These are phyloP conservation scores for Hydriomena furcata DNA, from an alignment of 2,888 invertebrate genomes.

Conservation along the genomic window DNA sequence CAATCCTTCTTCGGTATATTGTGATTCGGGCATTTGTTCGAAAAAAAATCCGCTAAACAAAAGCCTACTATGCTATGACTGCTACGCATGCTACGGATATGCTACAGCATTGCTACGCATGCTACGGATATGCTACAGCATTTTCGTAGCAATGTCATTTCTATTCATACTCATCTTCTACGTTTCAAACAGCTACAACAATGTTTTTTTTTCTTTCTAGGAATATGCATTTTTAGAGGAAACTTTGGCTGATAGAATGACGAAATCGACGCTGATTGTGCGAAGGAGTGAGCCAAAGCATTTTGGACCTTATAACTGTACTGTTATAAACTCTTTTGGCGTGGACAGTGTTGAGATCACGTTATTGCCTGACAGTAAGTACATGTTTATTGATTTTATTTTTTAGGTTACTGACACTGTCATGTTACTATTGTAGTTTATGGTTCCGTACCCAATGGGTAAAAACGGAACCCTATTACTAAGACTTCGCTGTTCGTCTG, in stretches of 20 bases:
- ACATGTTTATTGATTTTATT: too few species aligned
- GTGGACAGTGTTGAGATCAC: constrained; percentile 92
- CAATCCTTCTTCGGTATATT: too few species aligned
- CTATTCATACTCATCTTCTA: not conserved
- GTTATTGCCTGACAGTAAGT: constrained; percentile 94
- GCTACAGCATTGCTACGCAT: not conserved
- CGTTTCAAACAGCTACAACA: constrained; percentile 12
- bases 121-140: too few species aligned
- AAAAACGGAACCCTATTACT: too few species aligned
- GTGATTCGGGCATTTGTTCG: too few species aligned
- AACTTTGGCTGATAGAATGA: constrained; percentile 88
- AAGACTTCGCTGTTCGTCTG: too few species aligned
- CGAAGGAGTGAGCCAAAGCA: constrained; percentile 91
- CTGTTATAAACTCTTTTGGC: constrained; percentile 95
- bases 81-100: too few species aligned
- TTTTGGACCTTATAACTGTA: constrained; percentile 97
- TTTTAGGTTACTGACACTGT: too few species aligned
- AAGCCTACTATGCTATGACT: too few species aligned
- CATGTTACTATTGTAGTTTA: too few species aligned
- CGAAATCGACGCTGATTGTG: constrained; percentile 92
- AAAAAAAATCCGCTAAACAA: too few species aligned
- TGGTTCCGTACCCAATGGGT: too few species aligned
- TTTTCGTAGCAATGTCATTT: not conserved
- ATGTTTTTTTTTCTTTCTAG: constrained; percentile 60
- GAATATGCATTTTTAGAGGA: constrained; percentile 91